phyloP scores from a whole-genome alignment of 1,140 invertebrate species.

The Amphibalanus amphitrite region DNA sequence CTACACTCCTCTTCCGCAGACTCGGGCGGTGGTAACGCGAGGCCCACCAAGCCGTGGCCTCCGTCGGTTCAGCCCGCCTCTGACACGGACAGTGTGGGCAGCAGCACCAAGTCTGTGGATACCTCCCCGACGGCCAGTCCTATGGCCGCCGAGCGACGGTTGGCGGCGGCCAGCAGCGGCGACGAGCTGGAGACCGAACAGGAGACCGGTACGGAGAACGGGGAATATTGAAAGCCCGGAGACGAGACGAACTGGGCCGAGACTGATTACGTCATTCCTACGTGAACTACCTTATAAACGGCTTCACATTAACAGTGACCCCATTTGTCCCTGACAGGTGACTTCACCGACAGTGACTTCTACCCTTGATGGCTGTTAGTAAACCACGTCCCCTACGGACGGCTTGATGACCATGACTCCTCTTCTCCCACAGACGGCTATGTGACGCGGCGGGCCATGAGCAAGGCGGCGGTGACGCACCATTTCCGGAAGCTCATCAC shows the following conservation, averaged over 20 bases:
- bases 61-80: slow-evolving; percentile 20
- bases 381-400: no score
- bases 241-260: neutral
- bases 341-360: no score
- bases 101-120: slow-evolving; percentile 30
- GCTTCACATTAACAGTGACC: no score
- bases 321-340: no score
- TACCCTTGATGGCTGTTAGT: no score
- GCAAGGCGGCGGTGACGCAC: slow-evolving; percentile 31
- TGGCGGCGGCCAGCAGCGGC: slow-evolving; percentile 18
- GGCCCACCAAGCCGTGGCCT: slow-evolving; percentile 8
- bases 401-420: no score
- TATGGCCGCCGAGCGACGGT: no score
- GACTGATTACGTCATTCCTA: no score
- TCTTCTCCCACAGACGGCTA: slow-evolving; percentile 11
- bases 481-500: slow-evolving; percentile 30
- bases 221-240: slow-evolving; percentile 1
- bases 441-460: slow-evolving; percentile 20
- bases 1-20: neutral
- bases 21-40: neutral
- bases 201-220: slow-evolving; percentile 13
- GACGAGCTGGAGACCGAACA: slow-evolving; percentile 25
- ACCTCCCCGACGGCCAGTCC: slow-evolving; percentile 32
- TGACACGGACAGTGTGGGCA: slow-evolving; percentile 32
- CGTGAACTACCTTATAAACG: no score